Conservation (phyloP, 2,113 vertebrate species). For the Eonycteris spelaea region DNA sequence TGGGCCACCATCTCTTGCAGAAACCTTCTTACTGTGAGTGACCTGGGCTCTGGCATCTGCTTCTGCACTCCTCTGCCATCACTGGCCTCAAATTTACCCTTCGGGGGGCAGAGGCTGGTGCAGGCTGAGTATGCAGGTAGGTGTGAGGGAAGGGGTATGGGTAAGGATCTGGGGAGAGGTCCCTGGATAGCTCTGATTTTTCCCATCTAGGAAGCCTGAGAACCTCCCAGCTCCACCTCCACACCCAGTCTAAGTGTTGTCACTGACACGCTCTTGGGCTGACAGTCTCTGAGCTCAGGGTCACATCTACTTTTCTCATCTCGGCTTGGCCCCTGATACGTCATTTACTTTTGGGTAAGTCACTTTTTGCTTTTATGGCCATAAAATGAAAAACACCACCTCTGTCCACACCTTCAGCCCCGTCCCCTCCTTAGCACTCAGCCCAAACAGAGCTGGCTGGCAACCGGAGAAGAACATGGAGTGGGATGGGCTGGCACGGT, state of each 20-base stretch:
- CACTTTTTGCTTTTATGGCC: background rate
- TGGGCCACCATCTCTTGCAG: background rate
- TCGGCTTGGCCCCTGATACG: background rate
- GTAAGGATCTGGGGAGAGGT: background rate
- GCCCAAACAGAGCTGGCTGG: background rate
- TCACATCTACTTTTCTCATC: background rate
- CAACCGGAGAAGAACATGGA: background rate
- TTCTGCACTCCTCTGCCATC: background rate
- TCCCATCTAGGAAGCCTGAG: background rate
- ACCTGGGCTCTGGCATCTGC: background rate
- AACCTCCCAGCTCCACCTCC: background rate
- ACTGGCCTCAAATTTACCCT: background rate
- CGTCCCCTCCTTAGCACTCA: background rate
- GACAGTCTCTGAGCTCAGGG: background rate
- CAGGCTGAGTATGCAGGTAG: background rate
- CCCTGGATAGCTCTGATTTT: background rate
- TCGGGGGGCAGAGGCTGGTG: fast-evolving
- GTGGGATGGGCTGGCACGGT: background rate
- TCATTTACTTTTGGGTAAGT: background rate
- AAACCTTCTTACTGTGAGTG: background rate
- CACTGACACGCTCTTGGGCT: background rate
- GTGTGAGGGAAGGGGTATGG: background rate
- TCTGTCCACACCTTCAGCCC: background rate
- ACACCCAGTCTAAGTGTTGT: background rate
- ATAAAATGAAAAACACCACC: background rate